Percentiles rank a stretch among this genome's conserved stretches.
These are phyloP conservation scores for Subacronicta megacephala DNA, from an alignment of 2,888 invertebrate genomes.

Conservation along the genomic window DNA sequence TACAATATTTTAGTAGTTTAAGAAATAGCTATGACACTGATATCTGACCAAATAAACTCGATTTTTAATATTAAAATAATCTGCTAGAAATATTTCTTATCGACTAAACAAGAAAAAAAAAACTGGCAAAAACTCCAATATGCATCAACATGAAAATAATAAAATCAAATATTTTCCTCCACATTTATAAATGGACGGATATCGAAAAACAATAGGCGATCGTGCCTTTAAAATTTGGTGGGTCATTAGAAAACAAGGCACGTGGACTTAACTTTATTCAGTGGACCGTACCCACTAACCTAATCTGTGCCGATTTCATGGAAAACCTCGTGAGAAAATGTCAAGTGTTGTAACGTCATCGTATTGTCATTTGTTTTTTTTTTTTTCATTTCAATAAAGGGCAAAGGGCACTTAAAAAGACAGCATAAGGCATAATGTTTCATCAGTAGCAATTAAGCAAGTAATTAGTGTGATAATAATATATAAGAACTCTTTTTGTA, in stretches of 20 bases:
- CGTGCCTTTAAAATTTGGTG: conserved; percentile 37
- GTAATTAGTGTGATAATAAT: not conserved
- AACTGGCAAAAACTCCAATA: not conserved
- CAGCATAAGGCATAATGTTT: conserved; percentile 3
- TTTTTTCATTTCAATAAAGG: not conserved
- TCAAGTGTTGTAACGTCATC: conserved; percentile 21
- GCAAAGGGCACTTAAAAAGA: conserved; percentile 1
- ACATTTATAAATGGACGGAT: conserved; percentile 38
- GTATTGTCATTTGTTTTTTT: conserved; percentile 24
- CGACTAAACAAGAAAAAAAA: too few relatives aligned
- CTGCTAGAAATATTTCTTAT: too few relatives aligned
- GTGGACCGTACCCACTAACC: conserved; percentile 50
- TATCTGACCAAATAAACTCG: too few relatives aligned
- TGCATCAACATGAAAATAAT: not conserved
- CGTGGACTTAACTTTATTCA: conserved; percentile 27
- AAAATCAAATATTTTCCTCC: conserved; percentile 12
- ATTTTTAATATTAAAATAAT: too few relatives aligned
- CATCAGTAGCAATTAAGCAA: not conserved
- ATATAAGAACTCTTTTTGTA: not conserved
- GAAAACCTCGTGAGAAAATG: conserved; percentile 49
- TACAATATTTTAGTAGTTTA: too few relatives aligned
- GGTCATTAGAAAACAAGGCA: conserved; percentile 42
- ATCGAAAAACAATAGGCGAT: conserved; percentile 28
- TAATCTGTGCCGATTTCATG: conserved; percentile 37
- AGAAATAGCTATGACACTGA: too few relatives aligned